Evolutionary conservation across 64 coral and sea anemone species (phyloP), one percentile per base, ranked within the genome.

Genomic region (Actinia equina): DNA sequence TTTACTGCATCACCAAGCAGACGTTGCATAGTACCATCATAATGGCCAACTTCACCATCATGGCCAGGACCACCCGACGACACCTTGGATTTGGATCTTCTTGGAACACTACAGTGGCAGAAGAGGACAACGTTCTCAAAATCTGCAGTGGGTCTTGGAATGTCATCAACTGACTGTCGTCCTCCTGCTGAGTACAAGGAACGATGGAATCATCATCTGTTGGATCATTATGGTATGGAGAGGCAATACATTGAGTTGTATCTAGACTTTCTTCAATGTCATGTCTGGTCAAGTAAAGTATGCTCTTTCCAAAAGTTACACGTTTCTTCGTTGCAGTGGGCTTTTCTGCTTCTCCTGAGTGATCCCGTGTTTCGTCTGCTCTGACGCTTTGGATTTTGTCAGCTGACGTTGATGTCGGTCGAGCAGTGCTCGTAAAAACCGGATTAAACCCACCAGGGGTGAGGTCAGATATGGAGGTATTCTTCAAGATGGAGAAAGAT

Each of bases 401-500:
- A 74, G 69, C 26, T 26, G 69, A 23, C 13, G 27, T 2, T 12
- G 69, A 74, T 74, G 8, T 12, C 41, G 5, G 17, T 19, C 11
- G 5, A 20, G 43, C 78, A 81, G 78, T 81, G 19, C 78, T 81
- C 27, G 78, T 81, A 22, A 30, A 81, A 41, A 4, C 78, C 22
- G 78, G 78, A 5, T 49, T 81, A 22, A 81, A 81, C 2, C 43
- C 42, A 44, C 44, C 78, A 7, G 44, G 44, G 16, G 20, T 52
- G 43, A 81, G 78, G 52, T 81, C 78, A 0, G 22, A 22, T 16
- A 81, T 81, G 44, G 78, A 81, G 7, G 20, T 43, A 52, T 81
- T 23, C 17, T 81, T 44, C 43, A 81, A 52, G 16, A 81, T 81
- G 16, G 78, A 81, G 49, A 49, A 81, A 19, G 78, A 81, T 81